Base-by-base conservation (phyloP, 1,140 invertebrate genomes). In the Diorhabda sublineata region DNA sequence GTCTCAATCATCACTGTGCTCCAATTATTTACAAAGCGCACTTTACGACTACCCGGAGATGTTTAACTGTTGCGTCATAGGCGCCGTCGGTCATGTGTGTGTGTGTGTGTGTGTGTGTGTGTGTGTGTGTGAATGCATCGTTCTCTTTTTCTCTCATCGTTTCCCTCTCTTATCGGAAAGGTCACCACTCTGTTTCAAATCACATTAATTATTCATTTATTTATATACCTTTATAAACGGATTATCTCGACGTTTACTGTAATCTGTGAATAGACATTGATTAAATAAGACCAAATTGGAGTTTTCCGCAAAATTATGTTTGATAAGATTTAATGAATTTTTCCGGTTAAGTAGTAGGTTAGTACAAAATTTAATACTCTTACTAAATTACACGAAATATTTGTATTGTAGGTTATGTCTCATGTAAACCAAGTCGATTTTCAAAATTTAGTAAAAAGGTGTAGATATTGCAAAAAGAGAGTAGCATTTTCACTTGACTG, bases 11-110 rank as follows among this genome's bases (percentile, higher is more conserved):
- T 64, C 72, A 66, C 62, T 65, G 66, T 74, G 74, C 69, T 75
- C 74, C 73, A 74, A 76, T 76, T 74, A 69, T 74, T 73, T 69
- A 71, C 72, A 9, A 60, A 72, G 68, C 73, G 70, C 61, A 72
- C 65, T 72, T 74, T 69, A 68, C 69, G 64, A 71, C 71, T 58
- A 70, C 58, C 66, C 61, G 69, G 66, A 71, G 69, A 71, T 73
- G 71, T 67, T 67, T 73, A 70, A 70, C 71, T 70, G 66, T 73
- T 73, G 64, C 71, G 71, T 73, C 71, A 73, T 60, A 43, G 61
- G 68, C 71, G 71, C 66, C 66, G 47, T 6, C 47, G 47, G 47
- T 52, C 47, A 52, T 52, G 47, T 52, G 47, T 52, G 47, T 52
- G 4, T 3, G 47, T 52, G 47, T 52, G n/a, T n/a, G n/a, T n/a